Evolutionary conservation across 1,140 invertebrate genomes (phyloP), one percentile per base, ranked within the genome.

Genomic region (Uloborus diversus): DNA sequence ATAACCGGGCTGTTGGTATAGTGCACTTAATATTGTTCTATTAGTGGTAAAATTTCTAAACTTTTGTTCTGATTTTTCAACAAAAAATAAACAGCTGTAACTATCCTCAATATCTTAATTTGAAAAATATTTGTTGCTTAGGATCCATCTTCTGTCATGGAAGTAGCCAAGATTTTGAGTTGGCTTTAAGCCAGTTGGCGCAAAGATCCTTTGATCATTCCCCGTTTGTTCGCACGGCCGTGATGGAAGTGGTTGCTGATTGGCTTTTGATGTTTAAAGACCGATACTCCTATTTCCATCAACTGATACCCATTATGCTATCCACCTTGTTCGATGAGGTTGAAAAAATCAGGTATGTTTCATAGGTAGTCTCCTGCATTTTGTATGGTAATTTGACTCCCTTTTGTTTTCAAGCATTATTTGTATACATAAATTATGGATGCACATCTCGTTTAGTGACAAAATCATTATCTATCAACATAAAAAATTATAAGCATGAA

Each of bases 251-350:
- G 33, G 89, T 91, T 23, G 90, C 92, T 17, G 84, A 86, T 4
- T 93, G 93, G 92, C 83, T 94, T 27, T 81, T 91, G 20, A 86
- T 93, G 28, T 87, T 94, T 14, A 86, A 87, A 30, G 93, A 95
- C 86, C 87, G 93, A 81, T 95, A 95, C 84, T 93, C 93, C 5
- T 94, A 90, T 85, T 94, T 92, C 86, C 88, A 91, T 81, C 91
- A 90, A 85, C 86, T 95, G 0, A 86, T 95, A 32, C 93, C 94
- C 0, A 83, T 95, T 9, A 86, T 94, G 4, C 84, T 95, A n/a
- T 93, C 93, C 53, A 90, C 90, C 69, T 86, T 94, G 2, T 90
- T 90, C 82, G 93, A 95, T 87, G 91, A 93, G 78, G 88, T 92
- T 2, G 86, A 88, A 42, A 90, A 91, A 49, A 91, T 93, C 17